Conservation (phyloP, 2,113 vertebrate species). For the Spea bombifrons region DNA sequence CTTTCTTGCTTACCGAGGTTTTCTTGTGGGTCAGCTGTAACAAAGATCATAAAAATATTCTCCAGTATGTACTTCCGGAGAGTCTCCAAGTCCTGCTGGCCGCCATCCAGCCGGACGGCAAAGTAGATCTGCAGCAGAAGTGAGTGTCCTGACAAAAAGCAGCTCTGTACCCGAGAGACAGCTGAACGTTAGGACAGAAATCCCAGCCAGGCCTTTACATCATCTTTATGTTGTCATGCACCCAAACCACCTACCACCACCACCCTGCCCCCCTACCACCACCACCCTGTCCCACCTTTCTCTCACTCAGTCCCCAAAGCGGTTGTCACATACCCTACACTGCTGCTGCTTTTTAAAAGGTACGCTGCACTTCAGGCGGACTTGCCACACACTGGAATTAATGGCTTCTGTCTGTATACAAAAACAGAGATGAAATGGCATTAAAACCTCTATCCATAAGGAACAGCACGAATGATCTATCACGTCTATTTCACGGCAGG, state of each 20-base stretch:
- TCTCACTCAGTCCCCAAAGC: no score
- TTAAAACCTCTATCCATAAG: no score
- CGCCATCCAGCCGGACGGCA: slow-evolving; percentile 73
- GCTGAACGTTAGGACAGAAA: not conserved
- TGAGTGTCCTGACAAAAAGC: slow-evolving; percentile 71
- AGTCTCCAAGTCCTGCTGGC: slow-evolving; percentile 81
- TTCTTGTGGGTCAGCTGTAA: slow-evolving; percentile 67
- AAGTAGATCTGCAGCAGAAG: slow-evolving; percentile 87
- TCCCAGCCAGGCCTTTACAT: not conserved
- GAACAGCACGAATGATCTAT: no score
- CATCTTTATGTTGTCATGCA: not conserved
- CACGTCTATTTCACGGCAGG: no score
- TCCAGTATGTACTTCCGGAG: slow-evolving; percentile 89
- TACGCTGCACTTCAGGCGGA: slow-evolving; percentile 86
- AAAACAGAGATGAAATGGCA: slow-evolving; percentile 26
- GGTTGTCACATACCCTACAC: slow-evolving; percentile 71
- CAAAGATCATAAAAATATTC: slow-evolving; percentile 87
- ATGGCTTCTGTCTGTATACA: slow-evolving; percentile 78
- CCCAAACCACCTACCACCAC: slow-evolving; percentile 29
- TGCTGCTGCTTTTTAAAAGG: slow-evolving; percentile 72
- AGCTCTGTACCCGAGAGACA: slow-evolving; percentile 66
- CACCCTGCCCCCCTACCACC: no score
- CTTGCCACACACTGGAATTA: slow-evolving; percentile 83
- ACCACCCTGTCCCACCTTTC: no score
- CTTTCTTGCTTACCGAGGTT: slow-evolving; percentile 13